phyloP scores from a whole-genome alignment of 2,888 invertebrate species.

The Agriotes lineatus region DNA sequence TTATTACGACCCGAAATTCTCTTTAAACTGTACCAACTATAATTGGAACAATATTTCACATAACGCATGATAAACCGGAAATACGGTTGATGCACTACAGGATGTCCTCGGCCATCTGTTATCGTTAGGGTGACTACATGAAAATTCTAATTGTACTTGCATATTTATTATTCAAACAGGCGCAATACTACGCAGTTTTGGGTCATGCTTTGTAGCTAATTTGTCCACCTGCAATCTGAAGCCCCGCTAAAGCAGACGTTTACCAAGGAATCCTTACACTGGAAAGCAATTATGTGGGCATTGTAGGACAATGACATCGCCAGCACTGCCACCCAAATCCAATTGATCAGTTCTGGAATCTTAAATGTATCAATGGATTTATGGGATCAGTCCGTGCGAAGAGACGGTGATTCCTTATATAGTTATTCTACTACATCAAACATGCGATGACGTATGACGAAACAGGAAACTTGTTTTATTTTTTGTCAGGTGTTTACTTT shows the following conservation, averaged over 20 bases:
- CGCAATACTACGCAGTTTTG: neutral
- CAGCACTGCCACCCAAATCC: neutral
- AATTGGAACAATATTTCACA: conserved; percentile 35
- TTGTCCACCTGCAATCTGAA: neutral
- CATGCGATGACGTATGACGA: too few species aligned
- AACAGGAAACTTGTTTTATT: too few species aligned
- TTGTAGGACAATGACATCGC: conserved; percentile 13
- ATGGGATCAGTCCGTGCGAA: neutral
- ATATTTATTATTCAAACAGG: conserved; percentile 7
- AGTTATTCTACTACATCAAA: too few species aligned
- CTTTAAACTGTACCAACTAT: too few species aligned
- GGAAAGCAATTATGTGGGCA: neutral
- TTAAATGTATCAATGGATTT: neutral
- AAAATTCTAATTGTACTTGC: conserved; percentile 6
- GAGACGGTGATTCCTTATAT: too few species aligned
- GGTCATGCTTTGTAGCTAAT: neutral
- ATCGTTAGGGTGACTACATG: conserved; percentile 10
- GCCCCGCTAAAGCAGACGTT: neutral
- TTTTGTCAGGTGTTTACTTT: too few species aligned
- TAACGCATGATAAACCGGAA: conserved; percentile 40
- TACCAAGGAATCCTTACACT: conserved; percentile 4
- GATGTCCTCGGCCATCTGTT: conserved; percentile 36
- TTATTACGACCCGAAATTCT: too few species aligned
- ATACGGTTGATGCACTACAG: conserved; percentile 44
- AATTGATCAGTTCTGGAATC: neutral